A percentile compares a stretch with the other conserved stretches of the same genome.
These are phyloP conservation scores for Serranus cabrilla DNA, from an alignment of 2,797 vertebrate species.

Conservation along the genomic window DNA sequence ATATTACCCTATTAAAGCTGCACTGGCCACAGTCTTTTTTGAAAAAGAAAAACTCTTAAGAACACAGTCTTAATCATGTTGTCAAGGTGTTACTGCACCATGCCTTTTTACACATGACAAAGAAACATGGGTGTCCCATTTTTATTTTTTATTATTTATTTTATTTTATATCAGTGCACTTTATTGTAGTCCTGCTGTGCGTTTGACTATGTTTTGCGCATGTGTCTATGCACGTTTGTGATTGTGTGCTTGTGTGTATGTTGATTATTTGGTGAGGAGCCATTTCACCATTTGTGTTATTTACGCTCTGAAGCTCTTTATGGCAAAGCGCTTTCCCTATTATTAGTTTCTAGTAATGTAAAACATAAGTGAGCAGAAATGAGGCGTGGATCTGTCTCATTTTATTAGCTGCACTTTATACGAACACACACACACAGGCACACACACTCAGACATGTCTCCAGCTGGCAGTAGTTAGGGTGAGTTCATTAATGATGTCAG, in stretches of 20 bases:
- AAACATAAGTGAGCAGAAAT: constrained; percentile 98
- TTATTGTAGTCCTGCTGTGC: constrained; percentile 85
- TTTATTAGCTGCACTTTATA: constrained; percentile 91
- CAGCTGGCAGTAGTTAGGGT: constrained; percentile 90
- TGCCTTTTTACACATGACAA: neutral
- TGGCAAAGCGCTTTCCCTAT: constrained; percentile 92
- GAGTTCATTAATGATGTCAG: constrained; percentile 86
- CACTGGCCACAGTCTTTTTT: neutral
- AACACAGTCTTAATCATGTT: neutral
- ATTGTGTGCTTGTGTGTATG: constrained; percentile 24
- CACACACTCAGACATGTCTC: constrained; percentile 64
- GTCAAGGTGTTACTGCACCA: neutral
- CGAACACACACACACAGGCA: constrained; percentile 48
- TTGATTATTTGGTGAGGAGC: constrained; percentile 90
- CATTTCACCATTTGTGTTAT: constrained; percentile 95
- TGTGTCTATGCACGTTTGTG: neutral
- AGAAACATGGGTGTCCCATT: neutral
- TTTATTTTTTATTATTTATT: too few species aligned
- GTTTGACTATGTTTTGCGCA: neutral
- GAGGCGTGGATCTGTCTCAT: constrained; percentile 93
- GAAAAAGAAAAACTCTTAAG: neutral
- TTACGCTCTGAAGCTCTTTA: constrained; percentile 94
- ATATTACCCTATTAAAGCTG: constrained; percentile 1
- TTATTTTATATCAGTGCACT: too few species aligned
- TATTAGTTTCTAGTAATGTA: constrained; percentile 97